Percentiles rank a stretch among this genome's conserved stretches.
Evolutionary conservation across 2,888 invertebrate genomes (phyloP).

Genomic region (Ferrisia virgata): DNA sequence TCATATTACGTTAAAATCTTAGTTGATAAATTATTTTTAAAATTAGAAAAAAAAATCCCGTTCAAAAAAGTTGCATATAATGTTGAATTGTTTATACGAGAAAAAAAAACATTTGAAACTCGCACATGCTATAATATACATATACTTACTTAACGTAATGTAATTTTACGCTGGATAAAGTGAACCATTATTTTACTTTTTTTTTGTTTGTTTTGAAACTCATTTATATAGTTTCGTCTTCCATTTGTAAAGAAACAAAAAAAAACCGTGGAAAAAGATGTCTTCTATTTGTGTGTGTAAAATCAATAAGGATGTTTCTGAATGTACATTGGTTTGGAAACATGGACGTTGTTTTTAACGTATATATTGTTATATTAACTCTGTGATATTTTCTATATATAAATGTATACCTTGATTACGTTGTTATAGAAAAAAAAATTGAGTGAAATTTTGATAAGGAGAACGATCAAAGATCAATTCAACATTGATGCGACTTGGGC

Average conservation of each 20-base stretch:
- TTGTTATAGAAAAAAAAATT: conserved; percentile 3
- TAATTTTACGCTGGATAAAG: not conserved
- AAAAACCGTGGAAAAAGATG: not conserved
- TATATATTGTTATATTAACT: conserved; percentile 21
- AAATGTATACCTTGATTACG: conserved; percentile 10
- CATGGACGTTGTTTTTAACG: conserved; percentile 5
- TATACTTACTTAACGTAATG: not conserved
- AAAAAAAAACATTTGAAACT: not conserved
- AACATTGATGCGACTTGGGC: conserved; percentile 24
- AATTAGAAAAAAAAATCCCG: not conserved
- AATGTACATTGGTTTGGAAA: not conserved
- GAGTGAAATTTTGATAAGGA: not conserved
- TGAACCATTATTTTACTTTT: not conserved
- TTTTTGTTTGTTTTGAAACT: not conserved
- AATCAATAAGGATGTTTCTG: not conserved
- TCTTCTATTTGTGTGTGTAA: not conserved
- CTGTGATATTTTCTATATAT: conserved; percentile 24
- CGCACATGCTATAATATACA: not conserved
- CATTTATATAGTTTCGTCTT: conserved; percentile 16
- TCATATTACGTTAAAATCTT: conserved; percentile 16
- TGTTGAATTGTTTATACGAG: conserved; percentile 18
- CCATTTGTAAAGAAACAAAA: not conserved
- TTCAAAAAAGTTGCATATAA: conserved; percentile 6
- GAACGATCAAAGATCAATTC: conserved; percentile 3
- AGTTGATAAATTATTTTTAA: not conserved